Evolutionary conservation across 92 coral and sea anemone species (phyloP).

Genomic region (Zoanthus sansibaricus): DNA sequence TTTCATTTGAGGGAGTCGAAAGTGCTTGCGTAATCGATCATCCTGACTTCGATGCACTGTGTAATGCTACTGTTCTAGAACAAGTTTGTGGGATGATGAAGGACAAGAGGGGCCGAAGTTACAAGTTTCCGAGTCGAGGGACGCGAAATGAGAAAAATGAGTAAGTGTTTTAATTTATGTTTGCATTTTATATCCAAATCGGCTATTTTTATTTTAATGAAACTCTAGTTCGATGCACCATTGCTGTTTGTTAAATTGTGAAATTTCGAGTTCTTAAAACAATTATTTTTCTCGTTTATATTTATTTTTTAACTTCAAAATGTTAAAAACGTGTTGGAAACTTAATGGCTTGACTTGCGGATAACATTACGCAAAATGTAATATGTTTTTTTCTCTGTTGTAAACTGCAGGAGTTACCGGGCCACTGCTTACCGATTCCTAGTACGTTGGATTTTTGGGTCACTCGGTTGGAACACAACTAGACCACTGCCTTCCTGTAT

Average conservation of each 20-base stretch:
- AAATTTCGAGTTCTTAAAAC: too few species aligned
- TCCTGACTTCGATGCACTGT: slow-evolving; percentile 54
- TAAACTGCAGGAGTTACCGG: background rate
- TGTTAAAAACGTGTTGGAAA: too few species aligned
- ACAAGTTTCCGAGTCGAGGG: slow-evolving; percentile 57
- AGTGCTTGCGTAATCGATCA: slow-evolving; percentile 52
- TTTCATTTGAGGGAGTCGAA: slow-evolving; percentile 55
- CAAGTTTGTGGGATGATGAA: slow-evolving; percentile 57
- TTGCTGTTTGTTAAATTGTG: too few species aligned
- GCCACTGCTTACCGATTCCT: background rate
- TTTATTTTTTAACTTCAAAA: too few species aligned
- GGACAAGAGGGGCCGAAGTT: slow-evolving; percentile 61
- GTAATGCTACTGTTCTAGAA: slow-evolving; percentile 54
- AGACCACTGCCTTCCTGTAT: background rate
- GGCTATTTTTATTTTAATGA: too few species aligned
- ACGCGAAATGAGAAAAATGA: background rate
- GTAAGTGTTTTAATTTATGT: too few species aligned
- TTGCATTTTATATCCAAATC: too few species aligned
- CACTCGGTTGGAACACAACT: background rate
- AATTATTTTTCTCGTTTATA: too few species aligned
- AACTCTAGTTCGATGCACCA: too few species aligned
- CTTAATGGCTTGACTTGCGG: too few species aligned
- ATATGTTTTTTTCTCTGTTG: background rate
- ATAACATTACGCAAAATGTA: background rate
- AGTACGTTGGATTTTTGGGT: background rate